Evolutionary conservation across 2,113 vertebrate genomes (phyloP).

Genomic region (Trinectes maculatus): DNA sequence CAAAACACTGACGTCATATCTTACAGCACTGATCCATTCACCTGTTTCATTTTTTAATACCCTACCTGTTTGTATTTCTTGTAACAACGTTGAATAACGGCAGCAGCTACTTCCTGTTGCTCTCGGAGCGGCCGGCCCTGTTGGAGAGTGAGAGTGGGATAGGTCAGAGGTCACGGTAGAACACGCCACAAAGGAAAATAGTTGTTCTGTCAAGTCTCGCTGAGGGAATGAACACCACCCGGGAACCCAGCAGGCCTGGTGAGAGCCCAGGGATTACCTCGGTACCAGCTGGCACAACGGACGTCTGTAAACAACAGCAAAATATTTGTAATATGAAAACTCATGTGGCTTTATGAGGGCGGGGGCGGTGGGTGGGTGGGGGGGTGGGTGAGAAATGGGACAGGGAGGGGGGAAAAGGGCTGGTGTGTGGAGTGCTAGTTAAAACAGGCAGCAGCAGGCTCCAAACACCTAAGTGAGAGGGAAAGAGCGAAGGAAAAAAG

Average conservation of each 20-base stretch:
- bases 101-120: conserved; percentile 97
- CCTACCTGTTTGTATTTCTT: conserved; percentile 99
- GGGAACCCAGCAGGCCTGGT: conserved; percentile 33
- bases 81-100: conserved; percentile 98
- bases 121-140: conserved; percentile 95
- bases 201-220: conserved; percentile 51
- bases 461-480: conserved; percentile 59
- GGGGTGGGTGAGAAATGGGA: no score
- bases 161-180: conserved; percentile 65
- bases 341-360: conserved; percentile 58
- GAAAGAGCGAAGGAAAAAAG: conserved; percentile 21
- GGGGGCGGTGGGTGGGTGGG: conserved; percentile 37
- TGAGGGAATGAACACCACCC: conserved; percentile 47
- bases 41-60: neutral
- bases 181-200: conserved; percentile 53
- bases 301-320: conserved; percentile 72
- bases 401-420: conserved; percentile 35
- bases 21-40: neutral
- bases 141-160: conserved; percentile 69
- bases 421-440: conserved; percentile 55
- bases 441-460: conserved; percentile 72
- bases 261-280: conserved; percentile 46
- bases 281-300: conserved; percentile 68
- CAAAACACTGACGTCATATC: neutral
- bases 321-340: conserved; percentile 71